Conservation (phyloP, 2,797 vertebrate species). For the Eulemur coronatus region DNA sequence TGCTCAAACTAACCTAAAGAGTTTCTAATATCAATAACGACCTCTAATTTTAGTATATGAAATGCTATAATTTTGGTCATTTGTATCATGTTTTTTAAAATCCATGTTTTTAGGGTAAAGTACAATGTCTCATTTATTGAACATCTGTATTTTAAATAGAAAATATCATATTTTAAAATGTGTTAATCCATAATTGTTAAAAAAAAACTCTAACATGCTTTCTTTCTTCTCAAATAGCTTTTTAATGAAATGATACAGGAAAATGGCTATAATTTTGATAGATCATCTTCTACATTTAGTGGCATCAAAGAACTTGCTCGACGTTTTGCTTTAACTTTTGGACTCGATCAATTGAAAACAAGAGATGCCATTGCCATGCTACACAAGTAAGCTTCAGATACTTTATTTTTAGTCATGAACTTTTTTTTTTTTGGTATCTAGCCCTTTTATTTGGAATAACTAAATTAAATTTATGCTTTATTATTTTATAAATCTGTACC, state of each 20-base stretch:
- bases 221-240: slow-evolving; percentile 86
- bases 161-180: slow-evolving; percentile 8
- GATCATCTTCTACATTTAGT: slow-evolving; percentile 97
- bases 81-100: neutral
- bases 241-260: slow-evolving; percentile 99
- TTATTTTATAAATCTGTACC: slow-evolving; percentile 21
- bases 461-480: neutral
- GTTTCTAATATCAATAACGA: neutral
- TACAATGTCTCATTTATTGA: neutral
- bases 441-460: slow-evolving; percentile 35
- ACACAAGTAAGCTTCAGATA: slow-evolving; percentile 94
- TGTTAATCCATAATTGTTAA: neutral
- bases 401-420: slow-evolving; percentile 63
- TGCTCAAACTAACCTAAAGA: neutral
- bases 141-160: neutral
- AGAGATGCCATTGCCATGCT: slow-evolving; percentile 99
- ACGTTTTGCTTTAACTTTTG: slow-evolving; percentile 98
- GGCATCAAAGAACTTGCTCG: slow-evolving; percentile 99
- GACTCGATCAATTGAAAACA: slow-evolving; percentile 98
- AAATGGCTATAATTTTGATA: slow-evolving; percentile 96
- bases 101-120: neutral
- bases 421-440: neutral
- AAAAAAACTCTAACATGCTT: slow-evolving; percentile 15
- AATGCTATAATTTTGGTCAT: neutral
- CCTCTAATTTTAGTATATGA: neutral